Base-by-base conservation (phyloP, 2,888 invertebrate species). In the Perithous albicinctus region DNA sequence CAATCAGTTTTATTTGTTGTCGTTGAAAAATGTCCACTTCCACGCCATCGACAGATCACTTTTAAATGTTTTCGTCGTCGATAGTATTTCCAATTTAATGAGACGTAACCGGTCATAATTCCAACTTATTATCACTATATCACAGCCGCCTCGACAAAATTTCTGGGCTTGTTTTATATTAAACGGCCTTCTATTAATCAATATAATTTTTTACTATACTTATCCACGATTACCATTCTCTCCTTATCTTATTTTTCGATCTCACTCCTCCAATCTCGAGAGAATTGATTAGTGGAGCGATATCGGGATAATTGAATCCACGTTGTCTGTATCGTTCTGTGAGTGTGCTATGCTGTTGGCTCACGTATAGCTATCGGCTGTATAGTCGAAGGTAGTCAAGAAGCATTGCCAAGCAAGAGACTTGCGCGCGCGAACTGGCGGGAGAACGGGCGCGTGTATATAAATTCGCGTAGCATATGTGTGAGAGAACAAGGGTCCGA, bases 361-460 rank as follows among this genome's bases (percentile, higher is more conserved):
- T 10, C 51, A 10, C 51, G 51, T 18, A 10, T n/a, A n/a, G 54
- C 23, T 12, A n/a, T 56, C 29, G n/a, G 29, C 15, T 18, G 59
- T 6, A 4, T 18, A 59, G 15, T 32, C 32, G 20, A 18, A 35
- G 32, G 26, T 8, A 32, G 35, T 26, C 15, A 38, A 46, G 23
- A 59, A 56, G 10, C 63, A 51, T 15, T 41, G 63, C 18, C 23
- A 38, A 12, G n/a, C 38, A 6, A 20, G 48, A 67, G 83, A 83
- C 80, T 83, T 80, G 83, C 77, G 78, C 78, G 78, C 43, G 66
- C 78, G 64, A 83, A 78, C 35, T 73, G 82, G 73, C 80, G 80
- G 79, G 80, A 78, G 82, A 78, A 61, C 63, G 59, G 43, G 43
- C 78, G 67, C 72, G 61, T 26, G 32, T 46, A 35, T 69, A 41